phyloP scores from a whole-genome alignment of 2,797 vertebrate genomes.

The Gallirallus australis region DNA sequence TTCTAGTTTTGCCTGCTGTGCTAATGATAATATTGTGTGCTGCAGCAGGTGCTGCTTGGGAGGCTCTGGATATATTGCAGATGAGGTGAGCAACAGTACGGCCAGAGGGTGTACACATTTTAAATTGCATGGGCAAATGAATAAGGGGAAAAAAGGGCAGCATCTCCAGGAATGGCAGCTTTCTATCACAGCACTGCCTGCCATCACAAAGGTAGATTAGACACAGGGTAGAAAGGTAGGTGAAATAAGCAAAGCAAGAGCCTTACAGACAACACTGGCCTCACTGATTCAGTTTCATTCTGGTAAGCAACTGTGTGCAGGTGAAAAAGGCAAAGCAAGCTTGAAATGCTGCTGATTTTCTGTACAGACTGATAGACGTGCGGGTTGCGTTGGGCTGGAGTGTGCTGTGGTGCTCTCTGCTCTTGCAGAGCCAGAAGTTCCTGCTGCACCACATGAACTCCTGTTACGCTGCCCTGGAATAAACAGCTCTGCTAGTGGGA shows the following conservation, averaged over 20 bases:
- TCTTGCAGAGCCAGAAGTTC: background rate
- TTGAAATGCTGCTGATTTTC: background rate
- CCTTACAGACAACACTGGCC: background rate
- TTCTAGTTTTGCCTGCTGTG: background rate
- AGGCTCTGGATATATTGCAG: background rate
- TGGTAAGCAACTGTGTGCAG: background rate
- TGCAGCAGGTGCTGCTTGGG: background rate
- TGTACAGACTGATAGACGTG: background rate
- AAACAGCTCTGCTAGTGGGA: background rate
- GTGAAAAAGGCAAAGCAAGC: background rate
- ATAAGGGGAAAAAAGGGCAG: background rate
- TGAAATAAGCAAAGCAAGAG: background rate
- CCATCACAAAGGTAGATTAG: background rate
- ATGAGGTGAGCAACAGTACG: background rate
- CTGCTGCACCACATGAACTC: background rate
- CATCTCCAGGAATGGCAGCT: background rate
- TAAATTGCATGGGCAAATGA: background rate
- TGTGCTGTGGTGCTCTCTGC: background rate
- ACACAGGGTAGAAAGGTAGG: background rate
- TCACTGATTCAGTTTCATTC: background rate
- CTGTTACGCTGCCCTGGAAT: fast-evolving
- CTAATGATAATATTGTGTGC: fast-evolving
- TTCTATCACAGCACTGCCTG: background rate
- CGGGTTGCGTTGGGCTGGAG: background rate
- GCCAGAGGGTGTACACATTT: background rate